A percentile compares a stretch with the other conserved stretches of the same genome.
Evolutionary conservation across 1,140 invertebrate genomes (phyloP).

Genomic region (Oppia nitens): DNA sequence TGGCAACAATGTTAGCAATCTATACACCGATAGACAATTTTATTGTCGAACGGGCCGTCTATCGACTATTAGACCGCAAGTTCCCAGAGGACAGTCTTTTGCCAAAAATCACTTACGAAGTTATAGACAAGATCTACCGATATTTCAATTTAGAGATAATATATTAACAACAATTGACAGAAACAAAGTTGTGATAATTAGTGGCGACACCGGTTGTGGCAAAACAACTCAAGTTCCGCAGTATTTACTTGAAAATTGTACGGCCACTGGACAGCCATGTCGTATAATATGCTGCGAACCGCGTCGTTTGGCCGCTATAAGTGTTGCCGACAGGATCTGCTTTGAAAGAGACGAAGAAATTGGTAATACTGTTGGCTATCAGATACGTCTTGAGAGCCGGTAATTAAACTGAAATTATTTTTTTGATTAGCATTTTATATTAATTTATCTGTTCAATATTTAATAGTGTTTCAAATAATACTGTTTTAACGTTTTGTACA

Average conservation of each 20-base stretch:
- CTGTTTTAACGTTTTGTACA: slow-evolving; percentile 75
- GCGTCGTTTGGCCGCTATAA: slow-evolving; percentile 62
- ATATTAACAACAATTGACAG: slow-evolving; percentile 49
- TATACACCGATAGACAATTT: no score
- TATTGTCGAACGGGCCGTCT: no score
- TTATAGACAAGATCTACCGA: neutral
- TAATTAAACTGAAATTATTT: neutral
- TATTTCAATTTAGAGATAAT: slow-evolving; percentile 25
- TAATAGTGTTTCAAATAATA: slow-evolving; percentile 63
- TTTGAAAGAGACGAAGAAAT: slow-evolving; percentile 55
- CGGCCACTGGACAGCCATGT: slow-evolving; percentile 40
- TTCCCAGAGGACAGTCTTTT: neutral
- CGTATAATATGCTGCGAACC: slow-evolving; percentile 78
- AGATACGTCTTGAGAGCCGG: slow-evolving; percentile 55
- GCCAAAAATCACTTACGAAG: neutral
- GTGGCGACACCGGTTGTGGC: slow-evolving; percentile 87
- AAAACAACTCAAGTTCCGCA: slow-evolving; percentile 62
- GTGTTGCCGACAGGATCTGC: slow-evolving; percentile 55
- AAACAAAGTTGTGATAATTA: slow-evolving; percentile 56
- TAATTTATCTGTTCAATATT: neutral
- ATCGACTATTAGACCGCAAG: neutral
- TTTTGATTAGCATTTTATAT: neutral
- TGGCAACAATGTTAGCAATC: neutral
- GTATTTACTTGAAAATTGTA: slow-evolving; percentile 65
- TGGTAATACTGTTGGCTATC: slow-evolving; percentile 62